Conservation (phyloP, 2,797 vertebrate species). For the Spondyliosoma cantharus region DNA sequence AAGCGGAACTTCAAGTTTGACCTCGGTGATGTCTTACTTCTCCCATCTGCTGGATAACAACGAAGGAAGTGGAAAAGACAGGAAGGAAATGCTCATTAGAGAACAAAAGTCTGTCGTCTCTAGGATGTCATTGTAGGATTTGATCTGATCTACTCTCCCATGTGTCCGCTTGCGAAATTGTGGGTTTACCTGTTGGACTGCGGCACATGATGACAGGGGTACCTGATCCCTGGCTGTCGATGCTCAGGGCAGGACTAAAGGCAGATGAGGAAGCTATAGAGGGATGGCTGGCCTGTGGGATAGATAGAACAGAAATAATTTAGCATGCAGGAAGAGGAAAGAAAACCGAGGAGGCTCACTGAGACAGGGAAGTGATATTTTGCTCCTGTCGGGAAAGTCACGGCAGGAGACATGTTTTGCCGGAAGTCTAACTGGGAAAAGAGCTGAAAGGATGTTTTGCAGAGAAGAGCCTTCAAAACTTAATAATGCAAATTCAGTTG, state of each 20-base stretch:
- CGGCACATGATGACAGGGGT: constrained; percentile 94
- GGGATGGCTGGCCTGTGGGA: constrained; percentile 87
- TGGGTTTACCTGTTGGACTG: constrained; percentile 90
- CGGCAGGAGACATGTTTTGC: neutral
- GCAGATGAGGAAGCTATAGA: constrained; percentile 85
- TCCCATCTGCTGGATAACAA: constrained; percentile 81
- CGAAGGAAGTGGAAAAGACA: neutral
- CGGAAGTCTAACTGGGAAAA: neutral
- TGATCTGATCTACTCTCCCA: neutral
- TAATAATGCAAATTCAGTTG: too few species aligned
- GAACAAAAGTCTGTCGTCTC: neutral
- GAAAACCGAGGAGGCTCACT: neutral
- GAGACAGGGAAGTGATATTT: neutral
- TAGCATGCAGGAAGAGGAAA: neutral
- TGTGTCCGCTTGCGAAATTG: neutral
- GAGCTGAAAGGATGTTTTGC: neutral
- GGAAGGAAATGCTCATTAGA: neutral
- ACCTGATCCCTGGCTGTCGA: constrained; percentile 85
- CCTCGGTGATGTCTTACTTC: constrained; percentile 93
- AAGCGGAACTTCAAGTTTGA: constrained; percentile 98
- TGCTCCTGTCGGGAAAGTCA: constrained; percentile 2
- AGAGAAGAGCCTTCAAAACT: neutral
- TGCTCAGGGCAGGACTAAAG: constrained; percentile 87
- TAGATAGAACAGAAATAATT: constrained; percentile 18
- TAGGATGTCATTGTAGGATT: neutral